phyloP scores from a whole-genome alignment of 2,797 vertebrate species.

The Coluber constrictor region DNA sequence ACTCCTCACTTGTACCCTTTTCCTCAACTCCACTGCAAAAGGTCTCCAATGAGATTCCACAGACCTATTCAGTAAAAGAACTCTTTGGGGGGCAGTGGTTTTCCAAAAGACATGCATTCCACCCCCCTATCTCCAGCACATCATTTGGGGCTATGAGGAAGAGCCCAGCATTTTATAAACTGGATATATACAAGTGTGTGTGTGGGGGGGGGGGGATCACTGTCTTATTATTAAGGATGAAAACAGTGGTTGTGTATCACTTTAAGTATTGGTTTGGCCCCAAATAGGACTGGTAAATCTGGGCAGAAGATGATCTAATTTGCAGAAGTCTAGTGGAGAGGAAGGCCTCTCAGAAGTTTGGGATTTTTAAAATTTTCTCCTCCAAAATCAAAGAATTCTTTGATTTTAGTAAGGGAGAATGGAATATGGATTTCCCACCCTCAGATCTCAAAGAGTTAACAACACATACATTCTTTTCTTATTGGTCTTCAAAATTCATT shows the following conservation, averaged over 20 bases:
- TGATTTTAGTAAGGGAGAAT: background rate
- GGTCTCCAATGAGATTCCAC: background rate
- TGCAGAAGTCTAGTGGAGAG: background rate
- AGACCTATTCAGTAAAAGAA: background rate
- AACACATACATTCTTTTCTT: background rate
- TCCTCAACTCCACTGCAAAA: background rate
- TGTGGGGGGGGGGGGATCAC: background rate
- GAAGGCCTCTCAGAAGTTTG: background rate
- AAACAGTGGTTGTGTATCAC: background rate
- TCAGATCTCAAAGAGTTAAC: background rate
- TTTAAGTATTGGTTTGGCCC: background rate
- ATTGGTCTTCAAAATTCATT: background rate
- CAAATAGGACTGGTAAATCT: background rate
- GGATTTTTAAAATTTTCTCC: background rate
- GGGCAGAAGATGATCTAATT: slow-evolving; percentile 16
- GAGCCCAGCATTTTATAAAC: background rate
- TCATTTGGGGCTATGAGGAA: background rate
- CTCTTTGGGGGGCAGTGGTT: background rate
- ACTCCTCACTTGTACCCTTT: background rate
- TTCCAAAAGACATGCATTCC: background rate
- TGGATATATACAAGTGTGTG: slow-evolving; percentile 11
- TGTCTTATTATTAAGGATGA: slow-evolving; percentile 39
- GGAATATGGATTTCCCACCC: background rate
- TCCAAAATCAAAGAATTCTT: background rate
- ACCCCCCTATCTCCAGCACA: background rate